Percentiles rank a stretch among this genome's conserved stretches.
Evolutionary conservation across 2,797 vertebrate species (phyloP).

Genomic region (Ambastaia sidthimunki): DNA sequence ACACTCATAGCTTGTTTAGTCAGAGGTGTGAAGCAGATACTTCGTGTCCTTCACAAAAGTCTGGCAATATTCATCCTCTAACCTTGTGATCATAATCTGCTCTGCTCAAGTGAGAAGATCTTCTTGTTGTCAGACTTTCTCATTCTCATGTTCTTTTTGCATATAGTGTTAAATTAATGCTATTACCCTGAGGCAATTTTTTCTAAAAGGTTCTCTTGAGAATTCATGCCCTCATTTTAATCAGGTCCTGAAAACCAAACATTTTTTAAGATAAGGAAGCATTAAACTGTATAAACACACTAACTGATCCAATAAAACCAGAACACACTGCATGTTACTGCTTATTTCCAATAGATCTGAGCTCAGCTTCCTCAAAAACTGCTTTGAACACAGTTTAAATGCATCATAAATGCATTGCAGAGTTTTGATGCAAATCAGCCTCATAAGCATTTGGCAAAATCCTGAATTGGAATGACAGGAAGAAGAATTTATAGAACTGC

Average conservation of each 20-base stretch:
- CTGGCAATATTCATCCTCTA: too few relatives aligned
- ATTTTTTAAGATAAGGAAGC: not conserved
- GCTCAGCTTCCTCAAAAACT: not conserved
- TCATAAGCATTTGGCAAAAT: not conserved
- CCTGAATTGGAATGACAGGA: too few relatives aligned
- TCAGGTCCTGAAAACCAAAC: not conserved
- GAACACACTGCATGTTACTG: not conserved
- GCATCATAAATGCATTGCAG: not conserved
- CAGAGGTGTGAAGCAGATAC: too few relatives aligned
- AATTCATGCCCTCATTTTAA: not conserved
- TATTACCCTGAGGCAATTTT: not conserved
- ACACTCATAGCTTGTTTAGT: too few relatives aligned
- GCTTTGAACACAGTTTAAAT: not conserved
- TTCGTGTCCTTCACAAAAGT: too few relatives aligned
- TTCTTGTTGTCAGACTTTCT: too few relatives aligned
- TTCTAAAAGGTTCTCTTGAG: not conserved
- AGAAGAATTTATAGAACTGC: too few relatives aligned
- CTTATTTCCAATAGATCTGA: slow-evolving; percentile 4
- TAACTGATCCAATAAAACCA: not conserved
- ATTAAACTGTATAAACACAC: not conserved
- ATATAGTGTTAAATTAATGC: not conserved
- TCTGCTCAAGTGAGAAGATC: too few relatives aligned
- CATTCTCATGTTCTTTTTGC: not conserved
- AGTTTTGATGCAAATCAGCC: not conserved
- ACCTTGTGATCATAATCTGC: too few relatives aligned